Conservation (phyloP, 2,113 vertebrate species). For the Clinocottus analis region DNA sequence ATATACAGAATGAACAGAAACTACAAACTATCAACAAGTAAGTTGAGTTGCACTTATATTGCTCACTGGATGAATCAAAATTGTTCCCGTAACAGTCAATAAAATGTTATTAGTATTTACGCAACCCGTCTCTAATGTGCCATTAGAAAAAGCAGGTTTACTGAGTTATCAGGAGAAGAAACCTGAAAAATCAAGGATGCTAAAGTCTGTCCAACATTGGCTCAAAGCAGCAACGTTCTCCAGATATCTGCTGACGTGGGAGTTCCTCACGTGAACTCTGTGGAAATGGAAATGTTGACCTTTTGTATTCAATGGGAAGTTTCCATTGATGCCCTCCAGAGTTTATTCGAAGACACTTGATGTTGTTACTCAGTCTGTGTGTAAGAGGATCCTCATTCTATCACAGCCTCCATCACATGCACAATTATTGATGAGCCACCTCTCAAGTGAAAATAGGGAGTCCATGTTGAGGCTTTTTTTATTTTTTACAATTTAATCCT, state of each 20-base stretch:
- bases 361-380: slow-evolving; percentile 16
- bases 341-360: slow-evolving; percentile 16
- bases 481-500: neutral
- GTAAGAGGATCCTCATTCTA: slow-evolving; percentile 11
- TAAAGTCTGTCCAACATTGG: neutral
- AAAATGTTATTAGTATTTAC: neutral
- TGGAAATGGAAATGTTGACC: too few species aligned
- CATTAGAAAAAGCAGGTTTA: neutral
- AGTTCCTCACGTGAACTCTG: too few species aligned
- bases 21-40: too few species aligned
- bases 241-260: too few species aligned
- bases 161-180: neutral
- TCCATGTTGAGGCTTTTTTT: neutral
- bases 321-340: slow-evolving; percentile 4
- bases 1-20: too few species aligned
- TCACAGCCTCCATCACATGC: neutral
- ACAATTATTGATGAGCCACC: slow-evolving; percentile 36
- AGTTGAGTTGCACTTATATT: neutral
- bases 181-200: too few species aligned
- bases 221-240: neutral
- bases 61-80: neutral
- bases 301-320: neutral
- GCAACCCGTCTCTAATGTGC: neutral
- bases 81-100: neutral
- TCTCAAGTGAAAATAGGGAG: too few species aligned